Conservation (phyloP, 2,797 vertebrate genomes). For the Hypotaenidia philippensis region DNA sequence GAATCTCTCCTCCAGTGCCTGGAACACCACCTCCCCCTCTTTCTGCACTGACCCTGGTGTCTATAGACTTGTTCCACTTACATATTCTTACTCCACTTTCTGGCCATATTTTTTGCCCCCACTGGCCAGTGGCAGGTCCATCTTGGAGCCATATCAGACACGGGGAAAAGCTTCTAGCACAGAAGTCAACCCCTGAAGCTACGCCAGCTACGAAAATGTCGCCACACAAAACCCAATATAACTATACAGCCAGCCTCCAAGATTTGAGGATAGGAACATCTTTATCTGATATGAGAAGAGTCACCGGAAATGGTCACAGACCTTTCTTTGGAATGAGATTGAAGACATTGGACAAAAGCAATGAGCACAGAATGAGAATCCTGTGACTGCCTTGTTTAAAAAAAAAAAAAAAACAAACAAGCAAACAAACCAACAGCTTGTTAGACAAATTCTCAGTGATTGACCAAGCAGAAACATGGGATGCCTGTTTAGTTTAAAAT, state of each 20-base stretch:
- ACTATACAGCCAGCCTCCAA: neutral
- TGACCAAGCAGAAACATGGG: neutral
- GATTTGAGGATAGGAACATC: neutral
- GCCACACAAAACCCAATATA: neutral
- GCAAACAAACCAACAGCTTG: neutral
- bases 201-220: neutral
- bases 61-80: neutral
- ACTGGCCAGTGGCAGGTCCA: no score
- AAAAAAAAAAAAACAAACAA: no score
- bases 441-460: slow-evolving; percentile 4
- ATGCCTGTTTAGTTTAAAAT: slow-evolving; percentile 38
- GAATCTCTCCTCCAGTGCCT: neutral
- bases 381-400: no score
- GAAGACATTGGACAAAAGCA: neutral
- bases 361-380: neutral
- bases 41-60: neutral
- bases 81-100: neutral
- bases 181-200: no score
- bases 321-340: neutral
- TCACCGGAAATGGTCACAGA: neutral
- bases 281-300: neutral
- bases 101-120: no score
- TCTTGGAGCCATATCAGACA: no score
- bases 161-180: no score
- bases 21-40: neutral